Evolutionary conservation across 2,888 invertebrate species (phyloP), one percentile per base, ranked within the genome.

Genomic region (Rhamnusium bicolor): DNA sequence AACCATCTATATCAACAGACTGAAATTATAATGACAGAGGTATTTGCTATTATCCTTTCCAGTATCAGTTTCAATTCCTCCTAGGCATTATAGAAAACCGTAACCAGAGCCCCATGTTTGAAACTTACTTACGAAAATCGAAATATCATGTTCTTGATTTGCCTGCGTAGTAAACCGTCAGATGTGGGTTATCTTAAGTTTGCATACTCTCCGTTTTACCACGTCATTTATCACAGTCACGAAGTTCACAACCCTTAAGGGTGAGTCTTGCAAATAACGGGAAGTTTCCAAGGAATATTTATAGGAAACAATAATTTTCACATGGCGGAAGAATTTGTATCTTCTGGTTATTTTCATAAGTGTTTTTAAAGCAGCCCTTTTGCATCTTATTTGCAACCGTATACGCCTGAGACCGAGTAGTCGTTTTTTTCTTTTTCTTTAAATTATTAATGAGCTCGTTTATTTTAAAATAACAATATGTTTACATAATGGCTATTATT

Each of bases 141-240:
- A 53, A 65, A 65, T 65, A 65, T 65, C 65, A 53, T 69, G 60
- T 69, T 58, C 32, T 53, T 47, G 69, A 62, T 62, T 69, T 62
- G 62, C 53, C 49, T 53, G 54, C 54, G 65, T 40, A 53, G 65
- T 53, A 53, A 53, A 65, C 65, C 65, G 65, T 65, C 70, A 70
- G 70, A 70, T 63, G 74, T 53, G 69, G 74, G 78, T 82, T 82
- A 82, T 82, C 82, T 81, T 69, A 71, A 77, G 76, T 76, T 79
- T 79, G 79, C 82, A 81, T 82, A 79, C 80, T 79, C 71, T 75
- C 77, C 80, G 72, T 79, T 80, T 81, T 81, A 81, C 79, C 81
- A 81, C 80, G 77, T 80, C 80, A 75, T 82, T 81, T 81, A 81
- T 82, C 82, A 82, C 71, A 79, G 76, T 73, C 78, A 60, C 65